Base-by-base conservation (phyloP, 1,140 invertebrate species). In the Drosophila malerkotliana region DNA sequence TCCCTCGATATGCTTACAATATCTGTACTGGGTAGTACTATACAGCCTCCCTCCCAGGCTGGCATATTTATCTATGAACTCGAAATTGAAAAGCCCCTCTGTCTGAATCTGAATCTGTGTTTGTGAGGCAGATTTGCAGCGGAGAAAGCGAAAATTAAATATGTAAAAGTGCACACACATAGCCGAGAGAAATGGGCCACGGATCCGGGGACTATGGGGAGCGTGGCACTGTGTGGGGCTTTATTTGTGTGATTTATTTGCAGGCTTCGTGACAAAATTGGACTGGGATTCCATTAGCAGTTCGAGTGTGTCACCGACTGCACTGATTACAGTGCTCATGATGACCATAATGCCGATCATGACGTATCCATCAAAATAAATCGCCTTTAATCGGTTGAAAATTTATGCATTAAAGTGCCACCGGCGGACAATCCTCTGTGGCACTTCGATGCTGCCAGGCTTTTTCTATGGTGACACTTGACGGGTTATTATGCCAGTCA, bases 21-120 rank as follows among this genome's bases (percentile, higher is more conserved):
- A 21, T 48, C 10, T 21, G 12, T 28, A 7, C 26, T 7, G 4
- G 26, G 26, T 28, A 7, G 26, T 28, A 21, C 21, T 3, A 21
- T 21, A 10, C 34, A 1, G 4, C 10, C 34, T 75, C 78, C 78
- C 51, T 68, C 75, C 49, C 74, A 72, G 78, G 82, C 37, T 63
- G 79, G 79, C 83, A 76, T 83, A 77, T 87, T 88, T 87, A 88
- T 87, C 82, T 88, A 88, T 79, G 74, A 62, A 77, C 75, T 79
- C 47, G 64, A 88, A 88, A 87, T 88, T 87, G 82, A 87, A 87
- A 88, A 88, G 79, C 66, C 41, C n/a, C 28, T n/a, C 47, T 18
- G 15, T 8, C 32, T 26, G 26, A 28, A 51, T 53, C 32, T 26
- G 26, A 28, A 51, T 53, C 18, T 67, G 52, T 56, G 30, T 74